Evolutionary conservation across 2,113 vertebrate species (phyloP), one percentile per base, ranked within the genome.

Genomic region (Bambusicola thoracicus): DNA sequence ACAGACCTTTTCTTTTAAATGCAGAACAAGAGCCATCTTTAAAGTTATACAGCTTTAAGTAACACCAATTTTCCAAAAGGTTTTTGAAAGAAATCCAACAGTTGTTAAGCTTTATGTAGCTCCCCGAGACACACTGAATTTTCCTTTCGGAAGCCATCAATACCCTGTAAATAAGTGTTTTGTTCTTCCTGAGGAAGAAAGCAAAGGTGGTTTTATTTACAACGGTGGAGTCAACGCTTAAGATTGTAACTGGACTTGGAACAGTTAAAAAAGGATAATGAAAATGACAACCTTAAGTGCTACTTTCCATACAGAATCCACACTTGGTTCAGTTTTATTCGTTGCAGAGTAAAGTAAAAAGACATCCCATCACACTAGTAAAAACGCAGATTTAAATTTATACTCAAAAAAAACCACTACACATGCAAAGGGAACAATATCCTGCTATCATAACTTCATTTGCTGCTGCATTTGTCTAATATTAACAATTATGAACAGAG

Each of bases 401-500:
- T 96, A 97, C 95, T 97, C 93, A 93, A 97, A 92, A 76, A 83
- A 16, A 29, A 53, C 67, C 94, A 97, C 96, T 97, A 97, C 97
- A 98, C 98, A 98, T 98, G 98, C 97, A 97, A 97, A 97, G 97
- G 97, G 97, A 98, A 98, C 97, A 84, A 96, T 89, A 96, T 97
- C 98, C 98, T 98, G 98, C 98, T 98, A 97, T 97, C 97, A 97
- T 97, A 98, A 97, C 93, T 95, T 97, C 96, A 96, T 97, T 97
- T 97, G 97, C 97, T 97, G 97, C 97, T 98, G 98, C 98, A 97
- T 98, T 98, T 98, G 97, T 98, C 98, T 98, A 98, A 98, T 99
- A 99, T 99, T 98, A 98, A 99, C 98, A 99, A 98, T 98, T 99
- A 99, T 99, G 98, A 99, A 99, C 99, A 99, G 98, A 97, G 98